Evolutionary conservation across 1,140 invertebrate genomes (phyloP).

Genomic region (Ceratitis capitata): DNA sequence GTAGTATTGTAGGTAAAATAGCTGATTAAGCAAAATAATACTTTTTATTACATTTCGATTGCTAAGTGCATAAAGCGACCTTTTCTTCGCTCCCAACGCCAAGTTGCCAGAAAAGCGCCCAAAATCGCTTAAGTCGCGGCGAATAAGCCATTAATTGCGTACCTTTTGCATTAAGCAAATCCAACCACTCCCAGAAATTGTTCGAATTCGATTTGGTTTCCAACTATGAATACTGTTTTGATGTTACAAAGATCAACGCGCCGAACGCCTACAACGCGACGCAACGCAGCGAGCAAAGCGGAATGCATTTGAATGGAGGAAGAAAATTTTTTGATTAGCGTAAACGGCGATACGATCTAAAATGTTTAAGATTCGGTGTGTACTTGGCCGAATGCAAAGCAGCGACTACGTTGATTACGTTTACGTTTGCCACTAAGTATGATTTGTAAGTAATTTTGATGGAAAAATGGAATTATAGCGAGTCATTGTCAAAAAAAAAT

Average conservation of each 20-base stretch:
- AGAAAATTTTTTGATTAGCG: constrained; percentile 12
- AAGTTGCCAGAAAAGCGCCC: not conserved
- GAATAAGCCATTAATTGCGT: constrained; percentile 6
- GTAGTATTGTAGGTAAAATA: not conserved
- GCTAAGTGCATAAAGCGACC: not conserved
- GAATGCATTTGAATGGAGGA: constrained; percentile 14
- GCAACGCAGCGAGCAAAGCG: not conserved
- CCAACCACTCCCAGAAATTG: constrained; percentile 30
- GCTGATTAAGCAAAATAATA: not conserved
- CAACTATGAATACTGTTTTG: not conserved
- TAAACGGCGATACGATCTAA: not conserved
- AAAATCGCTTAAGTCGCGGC: not conserved
- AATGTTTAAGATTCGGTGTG: not conserved
- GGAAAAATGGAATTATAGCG: not conserved
- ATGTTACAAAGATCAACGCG: not conserved
- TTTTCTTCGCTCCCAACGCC: not conserved
- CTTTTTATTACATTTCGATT: not conserved
- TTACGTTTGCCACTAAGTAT: not conserved
- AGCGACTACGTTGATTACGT: not conserved
- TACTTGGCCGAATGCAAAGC: not conserved
- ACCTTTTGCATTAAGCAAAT: not conserved
- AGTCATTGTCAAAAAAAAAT: not conserved
- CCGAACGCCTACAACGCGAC: not conserved
- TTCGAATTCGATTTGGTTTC: not conserved
- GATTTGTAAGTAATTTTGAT: not conserved